Base-by-base conservation (phyloP, 2,888 invertebrate genomes). In the Plemyria rubiginata region DNA sequence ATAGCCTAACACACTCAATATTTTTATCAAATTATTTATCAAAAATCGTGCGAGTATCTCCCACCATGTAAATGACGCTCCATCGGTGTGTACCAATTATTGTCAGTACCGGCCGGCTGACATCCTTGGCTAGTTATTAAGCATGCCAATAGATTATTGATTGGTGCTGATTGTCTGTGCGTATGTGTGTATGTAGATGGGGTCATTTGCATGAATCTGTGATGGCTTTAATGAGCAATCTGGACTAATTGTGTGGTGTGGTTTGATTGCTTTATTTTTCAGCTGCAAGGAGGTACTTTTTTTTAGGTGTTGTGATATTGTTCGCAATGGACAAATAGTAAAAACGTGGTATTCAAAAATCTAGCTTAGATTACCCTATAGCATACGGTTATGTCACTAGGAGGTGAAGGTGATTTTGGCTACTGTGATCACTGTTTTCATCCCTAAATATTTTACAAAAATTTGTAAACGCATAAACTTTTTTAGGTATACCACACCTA, bases 101-200 rank as follows among this genome's bases (percentile, higher is more conserved):
- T 75, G 77, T 72, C 79, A 72, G 82, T 78, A 81, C 76, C 81
- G 79, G 80, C 84, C 72, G 80, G 64, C 77, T 70, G 78, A 75
- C 81, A 88, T 89, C 92, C 92, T 92, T 92, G 91, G 84, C 82
- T 85, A 86, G 86, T 89, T 89, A 92, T 92, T 92, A 92, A 78
- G 80, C 80, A 80, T 85, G 87, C 87, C 91, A 89, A 92, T 92
- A 91, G 86, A 85, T 88, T 90, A 92, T 92, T 92, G 92, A 92
- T 92, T 92, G 92, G 91, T 90, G 88, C 87, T 90, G 91, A 92
- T 92, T 92, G 92, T 79, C 78, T 73, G 79, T 77, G 74, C 75
- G 77, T 80, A 80, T 72, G 75, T 74, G 78, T 76, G 79, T 80
- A 80, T 67, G 78, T 76, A 74, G 72, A 70, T 77, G 79, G 79